These are phyloP conservation scores for Salvelinus namaycush DNA, from an alignment of 2,113 vertebrate genomes.

Conservation along the genomic window DNA sequence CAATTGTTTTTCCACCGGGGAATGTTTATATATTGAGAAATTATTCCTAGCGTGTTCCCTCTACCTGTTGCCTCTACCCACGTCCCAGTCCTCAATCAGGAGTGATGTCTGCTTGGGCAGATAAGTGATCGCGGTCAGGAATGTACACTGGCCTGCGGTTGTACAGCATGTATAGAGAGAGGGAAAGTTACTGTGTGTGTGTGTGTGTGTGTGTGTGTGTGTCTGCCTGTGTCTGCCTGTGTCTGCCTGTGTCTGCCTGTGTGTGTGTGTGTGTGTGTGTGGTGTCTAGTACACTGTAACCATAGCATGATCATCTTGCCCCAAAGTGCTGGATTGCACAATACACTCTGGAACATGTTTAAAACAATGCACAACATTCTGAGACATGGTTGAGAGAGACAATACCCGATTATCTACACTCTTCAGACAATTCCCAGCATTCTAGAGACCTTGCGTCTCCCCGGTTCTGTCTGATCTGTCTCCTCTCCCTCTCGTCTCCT, in stretches of 20 bases:
- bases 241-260: not conserved
- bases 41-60: constrained; percentile 63
- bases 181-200: not conserved
- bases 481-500: no score
- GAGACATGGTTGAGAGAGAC: no score
- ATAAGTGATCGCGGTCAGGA: constrained; percentile 13
- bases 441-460: no score
- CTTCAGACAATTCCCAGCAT: no score
- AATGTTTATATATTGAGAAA: constrained; percentile 64
- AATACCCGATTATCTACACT: no score
- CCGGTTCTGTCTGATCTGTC: no score
- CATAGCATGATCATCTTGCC: no score
- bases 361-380: no score
- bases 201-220: not conserved
- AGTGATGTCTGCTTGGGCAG: constrained; percentile 44
- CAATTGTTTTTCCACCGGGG: constrained; percentile 50
- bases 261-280: not conserved
- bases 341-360: no score
- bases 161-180: not conserved
- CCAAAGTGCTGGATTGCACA: no score
- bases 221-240: not conserved
- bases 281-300: no score
- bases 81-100: constrained; percentile 48
- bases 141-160: not conserved
- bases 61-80: not conserved